These are phyloP conservation scores for Rhodinocichla rosea DNA, from an alignment of 2,113 vertebrate species.

Conservation along the genomic window DNA sequence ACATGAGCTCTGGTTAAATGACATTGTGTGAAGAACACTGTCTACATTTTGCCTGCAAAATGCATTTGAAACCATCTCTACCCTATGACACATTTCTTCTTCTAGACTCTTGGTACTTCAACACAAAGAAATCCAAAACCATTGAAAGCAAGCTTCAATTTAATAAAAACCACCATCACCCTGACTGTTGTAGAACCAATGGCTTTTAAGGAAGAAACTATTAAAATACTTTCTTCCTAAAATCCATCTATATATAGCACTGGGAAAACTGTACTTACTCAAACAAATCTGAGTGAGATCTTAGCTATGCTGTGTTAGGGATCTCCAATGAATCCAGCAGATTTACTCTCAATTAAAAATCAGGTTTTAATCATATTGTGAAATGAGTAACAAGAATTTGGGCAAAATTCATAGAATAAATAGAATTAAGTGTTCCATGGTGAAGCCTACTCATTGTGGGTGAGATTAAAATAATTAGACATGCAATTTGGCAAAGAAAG, in stretches of 20 bases:
- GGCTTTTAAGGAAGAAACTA: background rate
- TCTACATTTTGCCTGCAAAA: background rate
- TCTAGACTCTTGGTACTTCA: background rate
- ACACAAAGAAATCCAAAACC: background rate
- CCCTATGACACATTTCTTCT: background rate
- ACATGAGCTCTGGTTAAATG: background rate
- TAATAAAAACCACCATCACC: background rate
- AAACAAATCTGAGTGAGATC: background rate
- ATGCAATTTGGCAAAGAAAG: background rate
- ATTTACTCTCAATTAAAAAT: background rate
- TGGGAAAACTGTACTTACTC: background rate
- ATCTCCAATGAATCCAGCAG: background rate
- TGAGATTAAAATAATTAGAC: background rate
- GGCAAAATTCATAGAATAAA: background rate
- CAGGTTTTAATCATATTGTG: background rate
- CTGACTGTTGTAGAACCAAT: background rate
- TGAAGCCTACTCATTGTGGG: background rate
- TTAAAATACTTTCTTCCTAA: background rate
- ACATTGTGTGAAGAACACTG: background rate
- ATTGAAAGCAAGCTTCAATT: background rate
- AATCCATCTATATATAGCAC: background rate
- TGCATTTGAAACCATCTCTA: background rate
- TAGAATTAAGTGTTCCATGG: background rate
- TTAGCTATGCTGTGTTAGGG: background rate
- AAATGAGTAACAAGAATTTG: background rate